phyloP scores from a whole-genome alignment of 2,113 vertebrate genomes.

The Delphinus delphis region DNA sequence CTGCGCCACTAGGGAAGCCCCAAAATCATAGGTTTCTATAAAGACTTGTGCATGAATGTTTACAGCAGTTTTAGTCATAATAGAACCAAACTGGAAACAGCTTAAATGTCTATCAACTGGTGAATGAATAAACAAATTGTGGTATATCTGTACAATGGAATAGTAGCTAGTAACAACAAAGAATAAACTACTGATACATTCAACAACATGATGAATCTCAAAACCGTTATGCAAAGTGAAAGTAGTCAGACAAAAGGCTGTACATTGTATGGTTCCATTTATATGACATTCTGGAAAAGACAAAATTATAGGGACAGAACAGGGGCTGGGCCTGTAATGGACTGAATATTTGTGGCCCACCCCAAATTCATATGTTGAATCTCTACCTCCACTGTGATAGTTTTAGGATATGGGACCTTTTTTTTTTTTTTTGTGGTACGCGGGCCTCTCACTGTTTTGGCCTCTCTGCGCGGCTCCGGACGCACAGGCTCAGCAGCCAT shows the following conservation, averaged over 20 bases:
- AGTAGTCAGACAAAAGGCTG: not conserved
- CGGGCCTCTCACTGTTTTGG: too few relatives aligned
- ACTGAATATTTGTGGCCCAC: not conserved
- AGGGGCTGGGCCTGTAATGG: not conserved
- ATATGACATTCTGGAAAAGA: not conserved
- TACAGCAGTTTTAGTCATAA: not conserved
- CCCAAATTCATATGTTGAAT: not conserved
- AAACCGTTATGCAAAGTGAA: not conserved
- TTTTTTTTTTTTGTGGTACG: too few relatives aligned
- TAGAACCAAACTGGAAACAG: not conserved
- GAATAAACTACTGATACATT: not conserved
- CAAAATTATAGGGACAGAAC: not conserved
- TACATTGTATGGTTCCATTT: not conserved
- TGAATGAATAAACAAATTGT: not conserved
- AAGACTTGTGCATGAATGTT: not conserved
- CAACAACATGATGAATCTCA: not conserved
- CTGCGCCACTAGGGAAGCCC: too few relatives aligned
- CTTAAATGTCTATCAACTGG: not conserved
- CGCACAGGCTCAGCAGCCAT: too few relatives aligned
- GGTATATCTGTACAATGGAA: not conserved
- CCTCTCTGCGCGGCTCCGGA: too few relatives aligned
- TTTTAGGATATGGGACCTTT: not conserved
- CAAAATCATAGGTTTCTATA: not conserved
- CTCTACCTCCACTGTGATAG: not conserved
- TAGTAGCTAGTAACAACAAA: not conserved